Conservation (phyloP, 2,113 vertebrate species). For the Callipepla californica region DNA sequence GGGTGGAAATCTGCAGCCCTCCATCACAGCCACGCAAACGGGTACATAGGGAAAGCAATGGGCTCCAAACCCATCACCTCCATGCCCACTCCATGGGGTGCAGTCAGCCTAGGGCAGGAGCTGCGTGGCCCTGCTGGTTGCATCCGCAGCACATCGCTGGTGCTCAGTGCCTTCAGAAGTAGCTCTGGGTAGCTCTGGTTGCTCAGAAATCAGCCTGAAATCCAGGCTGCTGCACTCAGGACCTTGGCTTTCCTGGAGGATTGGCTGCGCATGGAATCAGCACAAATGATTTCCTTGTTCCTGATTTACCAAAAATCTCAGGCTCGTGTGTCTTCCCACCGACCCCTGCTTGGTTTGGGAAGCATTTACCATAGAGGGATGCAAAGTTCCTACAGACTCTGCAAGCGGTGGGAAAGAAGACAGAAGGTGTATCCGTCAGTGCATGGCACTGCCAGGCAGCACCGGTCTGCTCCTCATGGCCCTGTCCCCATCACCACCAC, state of each 20-base stretch:
- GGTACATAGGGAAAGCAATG: background rate
- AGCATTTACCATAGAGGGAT: background rate
- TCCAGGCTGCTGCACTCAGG: background rate
- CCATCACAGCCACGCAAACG: conserved; percentile 50
- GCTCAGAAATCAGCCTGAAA: background rate
- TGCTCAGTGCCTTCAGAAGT: rapidly evolving
- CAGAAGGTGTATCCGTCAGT: rapidly evolving
- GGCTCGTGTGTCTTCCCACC: rapidly evolving
- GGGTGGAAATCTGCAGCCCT: conserved; percentile 55
- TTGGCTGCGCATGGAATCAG: background rate
- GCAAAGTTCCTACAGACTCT: background rate
- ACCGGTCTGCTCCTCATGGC: rapidly evolving
- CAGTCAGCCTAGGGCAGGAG: background rate
- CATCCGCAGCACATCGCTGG: background rate
- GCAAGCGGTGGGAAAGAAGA: background rate
- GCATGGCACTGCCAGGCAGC: background rate
- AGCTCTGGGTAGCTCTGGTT: background rate
- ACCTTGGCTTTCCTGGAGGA: background rate
- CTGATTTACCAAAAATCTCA: background rate
- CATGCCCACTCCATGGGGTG: no score
- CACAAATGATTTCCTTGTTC: rapidly evolving
- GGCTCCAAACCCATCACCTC: no score
- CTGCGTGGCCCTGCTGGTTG: background rate
- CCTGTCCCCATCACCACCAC: rapidly evolving
- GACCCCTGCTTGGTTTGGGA: background rate